These are phyloP conservation scores for Netelia melanura DNA, from an alignment of 2,888 invertebrate species.

Conservation along the genomic window DNA sequence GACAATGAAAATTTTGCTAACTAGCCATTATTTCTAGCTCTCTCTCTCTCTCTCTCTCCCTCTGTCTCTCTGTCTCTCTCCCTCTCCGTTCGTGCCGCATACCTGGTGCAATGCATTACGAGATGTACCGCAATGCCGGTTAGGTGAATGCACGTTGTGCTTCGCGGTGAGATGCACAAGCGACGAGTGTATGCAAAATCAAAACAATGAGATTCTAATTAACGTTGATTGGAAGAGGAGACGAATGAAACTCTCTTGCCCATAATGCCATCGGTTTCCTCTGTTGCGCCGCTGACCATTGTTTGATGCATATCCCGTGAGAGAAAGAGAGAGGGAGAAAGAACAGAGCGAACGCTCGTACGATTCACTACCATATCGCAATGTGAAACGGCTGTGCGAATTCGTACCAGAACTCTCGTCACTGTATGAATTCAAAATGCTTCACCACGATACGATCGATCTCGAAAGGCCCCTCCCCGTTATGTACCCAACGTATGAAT, in stretches of 20 bases:
- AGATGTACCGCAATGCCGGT: not conserved
- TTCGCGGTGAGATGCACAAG: constrained; percentile 26
- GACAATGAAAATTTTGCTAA: constrained; percentile 6
- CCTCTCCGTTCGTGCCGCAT: no score
- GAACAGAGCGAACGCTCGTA: constrained; percentile 16
- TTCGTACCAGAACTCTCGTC: constrained; percentile 52
- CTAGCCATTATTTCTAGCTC: constrained; percentile 22
- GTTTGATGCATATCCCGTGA: constrained; percentile 34
- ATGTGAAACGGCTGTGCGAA: constrained; percentile 7
- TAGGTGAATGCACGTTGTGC: constrained; percentile 1
- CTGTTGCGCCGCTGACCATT: constrained; percentile 53
- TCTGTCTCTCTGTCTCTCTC: no score
- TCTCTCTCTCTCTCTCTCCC: no score
- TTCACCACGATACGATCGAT: constrained; percentile 52
- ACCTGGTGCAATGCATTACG: constrained; percentile 15
- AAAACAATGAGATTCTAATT: constrained; percentile 63
- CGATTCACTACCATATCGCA: not conserved
- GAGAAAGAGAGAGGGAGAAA: constrained; percentile 3
- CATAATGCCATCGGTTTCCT: constrained; percentile 40
- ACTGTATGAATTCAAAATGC: constrained; percentile 31
- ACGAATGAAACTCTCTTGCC: constrained; percentile 62
- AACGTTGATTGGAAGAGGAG: constrained; percentile 58
- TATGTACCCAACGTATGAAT: constrained; percentile 1
- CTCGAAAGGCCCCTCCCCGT: constrained; percentile 6
- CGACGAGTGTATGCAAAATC: constrained; percentile 20